Conservation (phyloP, 2,113 vertebrate species). For the Patagioenas fasciata region DNA sequence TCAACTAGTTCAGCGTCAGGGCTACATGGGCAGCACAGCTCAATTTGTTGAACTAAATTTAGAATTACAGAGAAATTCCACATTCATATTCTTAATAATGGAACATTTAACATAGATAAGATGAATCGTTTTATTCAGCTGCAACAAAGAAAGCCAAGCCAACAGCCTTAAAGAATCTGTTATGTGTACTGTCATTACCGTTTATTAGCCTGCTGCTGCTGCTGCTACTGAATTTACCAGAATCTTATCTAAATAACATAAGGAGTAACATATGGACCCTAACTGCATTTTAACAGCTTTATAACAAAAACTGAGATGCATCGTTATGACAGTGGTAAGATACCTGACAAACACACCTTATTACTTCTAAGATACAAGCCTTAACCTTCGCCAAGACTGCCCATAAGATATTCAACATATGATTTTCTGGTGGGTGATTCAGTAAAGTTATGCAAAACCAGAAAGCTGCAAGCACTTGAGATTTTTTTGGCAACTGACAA, state of each 20-base stretch:
- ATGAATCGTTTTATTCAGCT: background rate
- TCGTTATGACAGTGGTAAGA: background rate
- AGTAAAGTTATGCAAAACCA: background rate
- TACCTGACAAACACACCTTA: background rate
- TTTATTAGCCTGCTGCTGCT: background rate
- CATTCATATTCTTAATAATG: background rate
- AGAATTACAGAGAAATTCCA: background rate
- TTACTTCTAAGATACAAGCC: background rate
- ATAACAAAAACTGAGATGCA: background rate
- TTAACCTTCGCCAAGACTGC: background rate
- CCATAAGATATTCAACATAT: background rate
- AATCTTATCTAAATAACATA: conserved; percentile 5
- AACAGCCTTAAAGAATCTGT: background rate
- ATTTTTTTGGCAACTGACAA: background rate
- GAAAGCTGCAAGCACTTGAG: background rate
- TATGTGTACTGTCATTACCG: background rate
- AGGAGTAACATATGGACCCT: background rate
- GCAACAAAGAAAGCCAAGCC: background rate
- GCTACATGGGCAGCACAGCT: background rate
- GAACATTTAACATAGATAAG: background rate
- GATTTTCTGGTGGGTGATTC: background rate
- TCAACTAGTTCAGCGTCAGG: background rate
- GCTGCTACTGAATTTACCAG: background rate
- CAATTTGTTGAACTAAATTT: background rate
- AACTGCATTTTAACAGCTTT: background rate